Evolutionary conservation across 1,140 invertebrate genomes (phyloP).

Genomic region (Zaprionus camerounensis): DNA sequence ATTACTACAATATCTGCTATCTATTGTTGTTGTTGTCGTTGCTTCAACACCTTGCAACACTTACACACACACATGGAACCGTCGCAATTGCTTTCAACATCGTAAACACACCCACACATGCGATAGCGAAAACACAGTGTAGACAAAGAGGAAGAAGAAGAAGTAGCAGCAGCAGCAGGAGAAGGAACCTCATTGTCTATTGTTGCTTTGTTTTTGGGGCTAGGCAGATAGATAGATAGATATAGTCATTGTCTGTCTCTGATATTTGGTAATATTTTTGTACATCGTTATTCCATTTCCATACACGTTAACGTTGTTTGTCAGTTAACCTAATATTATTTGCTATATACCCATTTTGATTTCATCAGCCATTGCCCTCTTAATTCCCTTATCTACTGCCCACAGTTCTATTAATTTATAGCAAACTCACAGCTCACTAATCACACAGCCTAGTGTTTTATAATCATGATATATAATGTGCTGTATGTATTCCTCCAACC

Average conservation of each 20-base stretch:
- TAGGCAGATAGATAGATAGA: neutral
- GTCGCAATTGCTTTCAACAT: slow-evolving; percentile 65
- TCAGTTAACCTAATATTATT: slow-evolving; percentile 5
- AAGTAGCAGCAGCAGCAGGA: neutral
- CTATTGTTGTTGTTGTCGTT: slow-evolving; percentile 46
- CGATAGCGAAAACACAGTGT: slow-evolving; percentile 33
- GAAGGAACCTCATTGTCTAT: slow-evolving; percentile 55
- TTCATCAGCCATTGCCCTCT: slow-evolving; percentile 17
- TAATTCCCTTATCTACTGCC: neutral
- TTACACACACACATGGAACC: slow-evolving; percentile 36
- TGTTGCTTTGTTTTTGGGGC: slow-evolving; percentile 55
- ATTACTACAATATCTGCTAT: slow-evolving; percentile 32
- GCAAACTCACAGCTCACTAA: neutral
- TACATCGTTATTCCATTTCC: slow-evolving; percentile 45
- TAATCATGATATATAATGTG: slow-evolving; percentile 17
- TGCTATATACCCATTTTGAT: slow-evolving; percentile 15
- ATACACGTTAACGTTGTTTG: neutral
- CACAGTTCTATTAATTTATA: neutral
- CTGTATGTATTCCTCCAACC: neutral
- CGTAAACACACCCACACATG: slow-evolving; percentile 37
- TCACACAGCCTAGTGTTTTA: neutral
- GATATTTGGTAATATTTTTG: slow-evolving; percentile 62
- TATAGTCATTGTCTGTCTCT: slow-evolving; percentile 47
- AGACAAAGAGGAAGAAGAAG: neutral
- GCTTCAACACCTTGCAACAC: slow-evolving; percentile 73